Percentiles rank a stretch among this genome's conserved stretches.
phyloP scores from a whole-genome alignment of 2,888 invertebrate genomes.

The Tortricodes alternella region DNA sequence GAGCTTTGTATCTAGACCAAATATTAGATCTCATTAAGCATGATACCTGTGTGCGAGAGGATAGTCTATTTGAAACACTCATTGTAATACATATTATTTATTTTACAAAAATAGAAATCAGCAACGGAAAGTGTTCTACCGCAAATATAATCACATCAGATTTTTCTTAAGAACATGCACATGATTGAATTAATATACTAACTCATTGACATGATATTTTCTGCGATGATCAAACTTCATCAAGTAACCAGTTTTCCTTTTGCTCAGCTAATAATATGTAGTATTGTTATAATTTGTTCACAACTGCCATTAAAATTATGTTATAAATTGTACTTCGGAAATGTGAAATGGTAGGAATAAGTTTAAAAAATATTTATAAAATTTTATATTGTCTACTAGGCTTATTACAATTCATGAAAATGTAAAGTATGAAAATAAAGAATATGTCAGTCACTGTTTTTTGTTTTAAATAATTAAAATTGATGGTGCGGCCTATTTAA shows the following conservation, averaged over 20 bases:
- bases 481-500: not conserved
- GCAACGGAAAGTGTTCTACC: conserved; percentile 49
- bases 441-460: conserved; percentile 26
- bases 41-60: not conserved
- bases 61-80: conserved; percentile 17
- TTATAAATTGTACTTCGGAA: conserved; percentile 24
- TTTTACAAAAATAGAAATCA: conserved; percentile 78
- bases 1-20: conserved; percentile 22
- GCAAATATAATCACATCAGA: conserved; percentile 44
- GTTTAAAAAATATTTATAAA: conserved; percentile 13
- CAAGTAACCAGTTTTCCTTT: not conserved
- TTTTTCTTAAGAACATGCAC: conserved; percentile 57
- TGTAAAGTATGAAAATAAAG: conserved; percentile 29
- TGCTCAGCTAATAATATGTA: not conserved
- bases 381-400: conserved; percentile 19
- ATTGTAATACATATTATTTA: conserved; percentile 60
- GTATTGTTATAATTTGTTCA: conserved; percentile 14
- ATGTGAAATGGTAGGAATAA: conserved; percentile 16
- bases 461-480: conserved; percentile 12
- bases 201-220: conserved; percentile 25
- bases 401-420: conserved; percentile 12
- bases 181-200: conserved; percentile 56
- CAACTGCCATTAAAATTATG: conserved; percentile 46
- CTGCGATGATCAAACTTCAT: conserved; percentile 3
- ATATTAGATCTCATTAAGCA: conserved; percentile 50